Percentiles rank a stretch among this genome's conserved stretches.
Evolutionary conservation across 2,888 invertebrate species (phyloP).

Genomic region (Meloe dianella): DNA sequence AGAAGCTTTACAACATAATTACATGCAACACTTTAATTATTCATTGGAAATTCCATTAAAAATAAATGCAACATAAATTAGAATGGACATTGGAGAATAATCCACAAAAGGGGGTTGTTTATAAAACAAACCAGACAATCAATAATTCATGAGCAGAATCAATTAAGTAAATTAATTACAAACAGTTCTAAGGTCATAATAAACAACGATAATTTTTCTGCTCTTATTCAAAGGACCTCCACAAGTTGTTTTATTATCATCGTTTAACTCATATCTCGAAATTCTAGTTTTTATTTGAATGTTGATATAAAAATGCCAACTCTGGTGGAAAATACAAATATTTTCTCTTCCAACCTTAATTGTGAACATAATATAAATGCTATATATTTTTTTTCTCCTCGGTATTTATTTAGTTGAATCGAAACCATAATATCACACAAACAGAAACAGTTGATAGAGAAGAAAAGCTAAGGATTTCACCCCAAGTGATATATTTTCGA

Average conservation of each 20-base stretch:
- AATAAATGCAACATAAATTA: not conserved
- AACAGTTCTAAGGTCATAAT: not conserved
- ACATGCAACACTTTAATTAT: not conserved
- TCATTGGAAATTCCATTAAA: not conserved
- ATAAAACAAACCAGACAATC: not conserved
- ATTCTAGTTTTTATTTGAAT: not conserved
- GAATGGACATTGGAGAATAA: not conserved
- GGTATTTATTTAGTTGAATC: not conserved
- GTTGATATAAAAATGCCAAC: not conserved
- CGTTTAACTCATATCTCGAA: not conserved
- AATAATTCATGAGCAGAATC: not conserved
- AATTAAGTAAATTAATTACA: constrained; percentile 1
- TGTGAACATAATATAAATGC: not conserved
- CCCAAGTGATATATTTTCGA: not conserved
- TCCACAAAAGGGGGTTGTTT: not conserved
- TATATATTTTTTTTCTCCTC: not conserved
- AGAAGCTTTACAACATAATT: constrained; percentile 1
- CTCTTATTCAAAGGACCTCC: not conserved
- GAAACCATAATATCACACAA: not conserved
- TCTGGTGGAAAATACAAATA: constrained; percentile 1
- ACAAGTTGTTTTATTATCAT: not conserved
- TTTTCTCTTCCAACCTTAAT: not conserved
- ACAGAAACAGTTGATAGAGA: not conserved
- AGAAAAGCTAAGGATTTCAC: not conserved
- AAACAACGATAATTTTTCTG: not conserved